Conservation (phyloP, 2,113 vertebrate genomes). For the Mellivora capensis region DNA sequence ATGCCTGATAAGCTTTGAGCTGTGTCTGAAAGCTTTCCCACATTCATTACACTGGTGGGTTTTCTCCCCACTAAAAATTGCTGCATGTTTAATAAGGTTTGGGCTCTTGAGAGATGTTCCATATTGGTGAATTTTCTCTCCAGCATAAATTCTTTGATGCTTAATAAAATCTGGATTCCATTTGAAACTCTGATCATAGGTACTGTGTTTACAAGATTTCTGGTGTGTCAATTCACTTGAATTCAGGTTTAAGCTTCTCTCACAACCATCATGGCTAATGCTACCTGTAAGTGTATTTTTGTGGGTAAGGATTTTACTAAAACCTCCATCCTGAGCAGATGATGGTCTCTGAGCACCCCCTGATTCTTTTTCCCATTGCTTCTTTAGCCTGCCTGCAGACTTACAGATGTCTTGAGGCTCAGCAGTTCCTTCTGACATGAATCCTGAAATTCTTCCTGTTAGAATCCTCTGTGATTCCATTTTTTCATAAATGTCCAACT, state of each 20-base stretch:
- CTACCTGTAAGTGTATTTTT: constrained; percentile 19
- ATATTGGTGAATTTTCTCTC: constrained; percentile 53
- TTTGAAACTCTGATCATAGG: constrained; percentile 59
- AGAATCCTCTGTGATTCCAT: background rate
- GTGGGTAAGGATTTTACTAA: constrained; percentile 49
- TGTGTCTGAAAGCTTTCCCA: constrained; percentile 65
- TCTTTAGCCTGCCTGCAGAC: background rate
- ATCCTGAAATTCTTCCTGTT: background rate
- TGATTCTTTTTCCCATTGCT: background rate
- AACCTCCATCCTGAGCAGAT: background rate
- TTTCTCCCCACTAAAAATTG: constrained; percentile 77
- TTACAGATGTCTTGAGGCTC: background rate
- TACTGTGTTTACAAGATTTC: background rate
- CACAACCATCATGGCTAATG: background rate
- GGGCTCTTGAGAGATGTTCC: constrained; percentile 81
- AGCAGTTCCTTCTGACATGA: background rate
- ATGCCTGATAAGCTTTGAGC: constrained; percentile 57
- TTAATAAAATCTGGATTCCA: constrained; percentile 74
- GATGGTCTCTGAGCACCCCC: background rate
- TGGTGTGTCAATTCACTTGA: background rate
- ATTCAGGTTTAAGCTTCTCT: constrained; percentile 8
- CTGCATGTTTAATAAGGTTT: constrained; percentile 79
- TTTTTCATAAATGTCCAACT: constrained; percentile 20
- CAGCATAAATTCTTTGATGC: constrained; percentile 72
- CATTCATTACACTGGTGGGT: constrained; percentile 56